phyloP scores from a whole-genome alignment of 2,113 vertebrate genomes.

The Odocoileus virginianus region DNA sequence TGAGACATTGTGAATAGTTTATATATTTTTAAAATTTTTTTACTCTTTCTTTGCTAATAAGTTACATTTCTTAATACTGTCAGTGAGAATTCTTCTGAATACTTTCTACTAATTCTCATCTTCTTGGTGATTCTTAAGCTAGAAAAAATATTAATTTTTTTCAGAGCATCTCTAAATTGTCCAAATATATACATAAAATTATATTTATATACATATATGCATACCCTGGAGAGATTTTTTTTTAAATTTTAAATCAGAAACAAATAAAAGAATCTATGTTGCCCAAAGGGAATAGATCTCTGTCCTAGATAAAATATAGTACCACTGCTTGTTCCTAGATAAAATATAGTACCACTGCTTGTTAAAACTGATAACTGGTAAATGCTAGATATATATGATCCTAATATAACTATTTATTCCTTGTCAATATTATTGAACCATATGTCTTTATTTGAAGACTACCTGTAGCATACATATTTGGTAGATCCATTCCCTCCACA shows the following conservation, averaged over 20 bases:
- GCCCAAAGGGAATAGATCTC: not conserved
- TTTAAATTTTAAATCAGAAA: not conserved
- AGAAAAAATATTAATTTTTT: not conserved
- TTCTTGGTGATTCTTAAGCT: not conserved
- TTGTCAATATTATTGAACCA: not conserved
- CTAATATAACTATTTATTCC: not conserved
- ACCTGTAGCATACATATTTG: not conserved
- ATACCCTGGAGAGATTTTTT: not conserved
- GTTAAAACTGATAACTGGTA: not conserved
- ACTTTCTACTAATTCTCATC: not conserved
- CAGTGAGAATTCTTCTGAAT: not conserved
- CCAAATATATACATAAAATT: not conserved
- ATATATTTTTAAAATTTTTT: not conserved
- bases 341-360: not conserved
- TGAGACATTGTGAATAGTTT: conserved; percentile 6
- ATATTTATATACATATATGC: not conserved
- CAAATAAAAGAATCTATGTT: not conserved
- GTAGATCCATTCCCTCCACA: not conserved
- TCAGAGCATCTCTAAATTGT: not conserved
- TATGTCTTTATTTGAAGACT: not conserved
- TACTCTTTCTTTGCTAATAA: not conserved
- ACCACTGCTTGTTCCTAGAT: not conserved
- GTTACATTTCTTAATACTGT: not conserved
- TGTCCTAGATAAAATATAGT: not conserved
- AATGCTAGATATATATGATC: not conserved